Evolutionary conservation across 2,113 vertebrate species (phyloP), one percentile per base, ranked within the genome.

Genomic region (Bubo bubo): DNA sequence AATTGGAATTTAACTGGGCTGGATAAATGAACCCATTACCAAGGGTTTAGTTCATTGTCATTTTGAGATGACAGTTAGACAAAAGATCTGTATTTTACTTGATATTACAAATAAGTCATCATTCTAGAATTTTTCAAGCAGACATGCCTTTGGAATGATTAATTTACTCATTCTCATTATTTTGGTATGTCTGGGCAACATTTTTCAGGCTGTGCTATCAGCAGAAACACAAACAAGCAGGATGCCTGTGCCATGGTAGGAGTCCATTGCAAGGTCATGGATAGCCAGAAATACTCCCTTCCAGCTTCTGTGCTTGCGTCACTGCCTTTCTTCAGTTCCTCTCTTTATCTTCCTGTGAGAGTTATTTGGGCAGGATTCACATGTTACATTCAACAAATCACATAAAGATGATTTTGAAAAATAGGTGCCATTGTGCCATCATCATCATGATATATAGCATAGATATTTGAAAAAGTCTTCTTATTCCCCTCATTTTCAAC

Each of bases 21-120:
- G 56, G 74, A 97, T 90, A 81, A 97, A 96, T 64, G 81, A 92
- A 60, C 68, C 82, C 72, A 94, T 92, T 95, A 97, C 41, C 53
- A 77, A 68, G 32, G 52, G 53, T 75, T 95, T 96, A 93, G 86
- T 72, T 97, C 82, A 72, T 73, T 87, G 88, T 84, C 82, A 23
- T 84, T 93, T 66, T 75, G 49, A 92, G 45, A 88, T 81, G 94
- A 91, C 94, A 97, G 62, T 76, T 76, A 90, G 75, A 95, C 86
- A 92, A 90, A 97, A 90, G 87, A 94, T 30, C 72, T 84, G 72
- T 88, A 63, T 67, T 95, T 89, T 88, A 52, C 37, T 91, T 93
- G 68, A 49, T 93, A 70, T 71, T 77, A 37, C 9, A 18, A 79
- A 84, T 90, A 94, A 90, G 72, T 83, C 52, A 72, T 90, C 68